Percentiles rank a stretch among this genome's conserved stretches.
Evolutionary conservation across 2,888 invertebrate genomes (phyloP).

Genomic region (Tanytarsus gracilentus): DNA sequence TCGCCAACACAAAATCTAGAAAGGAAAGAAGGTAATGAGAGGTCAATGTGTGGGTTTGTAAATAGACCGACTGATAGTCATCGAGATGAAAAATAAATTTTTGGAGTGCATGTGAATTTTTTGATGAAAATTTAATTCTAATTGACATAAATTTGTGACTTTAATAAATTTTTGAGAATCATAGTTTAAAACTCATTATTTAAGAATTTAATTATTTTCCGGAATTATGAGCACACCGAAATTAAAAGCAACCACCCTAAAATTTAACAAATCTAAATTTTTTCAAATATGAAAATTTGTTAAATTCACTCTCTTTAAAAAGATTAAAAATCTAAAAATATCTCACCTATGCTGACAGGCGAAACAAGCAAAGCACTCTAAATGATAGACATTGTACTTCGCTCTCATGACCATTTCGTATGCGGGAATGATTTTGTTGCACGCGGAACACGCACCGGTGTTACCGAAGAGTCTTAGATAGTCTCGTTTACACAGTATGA

Average conservation of each 20-base stretch:
- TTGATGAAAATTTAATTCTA: too few relatives aligned
- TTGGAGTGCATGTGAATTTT: too few relatives aligned
- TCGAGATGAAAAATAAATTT: too few relatives aligned
- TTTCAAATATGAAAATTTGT: too few relatives aligned
- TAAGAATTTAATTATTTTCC: too few relatives aligned
- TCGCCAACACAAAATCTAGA: conserved; percentile 90
- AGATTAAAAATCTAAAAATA: conserved; percentile 1
- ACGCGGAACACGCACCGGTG: conserved; percentile 84
- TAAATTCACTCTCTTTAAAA: too few relatives aligned
- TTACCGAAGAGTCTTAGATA: conserved; percentile 82
- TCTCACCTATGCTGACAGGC: conserved; percentile 85
- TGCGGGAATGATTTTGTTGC: conserved; percentile 86
- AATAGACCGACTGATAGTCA: neutral
- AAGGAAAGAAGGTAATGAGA: conserved; percentile 31
- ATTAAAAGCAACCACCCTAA: too few relatives aligned
- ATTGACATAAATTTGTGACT: too few relatives aligned
- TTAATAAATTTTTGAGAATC: too few relatives aligned
- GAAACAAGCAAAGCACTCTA: conserved; percentile 91
- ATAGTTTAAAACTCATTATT: too few relatives aligned
- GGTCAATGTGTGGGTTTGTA: neutral
- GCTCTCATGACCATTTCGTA: conserved; percentile 96
- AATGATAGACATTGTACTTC: conserved; percentile 83
- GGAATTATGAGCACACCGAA: too few relatives aligned
- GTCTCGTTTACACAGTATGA: conserved; percentile 84
- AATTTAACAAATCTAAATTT: too few relatives aligned